Conservation (phyloP, 2,113 vertebrate species). For the Trematocara macrostoma region DNA sequence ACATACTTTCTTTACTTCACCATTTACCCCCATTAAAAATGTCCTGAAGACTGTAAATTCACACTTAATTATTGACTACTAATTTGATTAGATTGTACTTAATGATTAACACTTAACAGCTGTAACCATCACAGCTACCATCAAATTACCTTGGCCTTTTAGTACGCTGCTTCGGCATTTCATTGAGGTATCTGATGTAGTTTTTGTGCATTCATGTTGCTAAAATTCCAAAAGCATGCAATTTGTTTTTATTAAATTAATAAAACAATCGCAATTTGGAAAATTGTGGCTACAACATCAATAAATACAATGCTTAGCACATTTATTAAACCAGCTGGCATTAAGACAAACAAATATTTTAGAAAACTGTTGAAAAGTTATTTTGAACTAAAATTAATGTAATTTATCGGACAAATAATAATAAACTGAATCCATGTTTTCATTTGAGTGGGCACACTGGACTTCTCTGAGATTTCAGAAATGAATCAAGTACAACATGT, state of each 20-base stretch:
- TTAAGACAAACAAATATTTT: background rate
- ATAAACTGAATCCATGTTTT: background rate
- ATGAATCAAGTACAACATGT: background rate
- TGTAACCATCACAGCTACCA: background rate
- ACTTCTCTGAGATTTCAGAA: background rate
- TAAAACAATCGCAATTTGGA: background rate
- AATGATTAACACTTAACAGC: background rate
- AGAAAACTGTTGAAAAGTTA: background rate
- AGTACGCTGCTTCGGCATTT: background rate
- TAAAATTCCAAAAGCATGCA: background rate
- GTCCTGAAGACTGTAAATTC: background rate
- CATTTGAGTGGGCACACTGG: background rate
- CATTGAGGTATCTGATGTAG: background rate
- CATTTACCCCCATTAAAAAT: rapidly evolving
- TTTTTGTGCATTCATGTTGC: background rate
- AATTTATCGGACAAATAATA: background rate
- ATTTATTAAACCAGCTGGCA: background rate
- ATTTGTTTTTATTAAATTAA: background rate
- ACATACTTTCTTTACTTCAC: background rate
- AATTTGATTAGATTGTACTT: background rate
- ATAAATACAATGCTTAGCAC: rapidly evolving
- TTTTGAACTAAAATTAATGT: background rate
- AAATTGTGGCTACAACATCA: background rate
- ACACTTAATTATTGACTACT: background rate
- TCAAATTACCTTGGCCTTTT: background rate